Evolutionary conservation across 2,888 invertebrate genomes (phyloP).

Genomic region (Pogonocherus hispidulus): DNA sequence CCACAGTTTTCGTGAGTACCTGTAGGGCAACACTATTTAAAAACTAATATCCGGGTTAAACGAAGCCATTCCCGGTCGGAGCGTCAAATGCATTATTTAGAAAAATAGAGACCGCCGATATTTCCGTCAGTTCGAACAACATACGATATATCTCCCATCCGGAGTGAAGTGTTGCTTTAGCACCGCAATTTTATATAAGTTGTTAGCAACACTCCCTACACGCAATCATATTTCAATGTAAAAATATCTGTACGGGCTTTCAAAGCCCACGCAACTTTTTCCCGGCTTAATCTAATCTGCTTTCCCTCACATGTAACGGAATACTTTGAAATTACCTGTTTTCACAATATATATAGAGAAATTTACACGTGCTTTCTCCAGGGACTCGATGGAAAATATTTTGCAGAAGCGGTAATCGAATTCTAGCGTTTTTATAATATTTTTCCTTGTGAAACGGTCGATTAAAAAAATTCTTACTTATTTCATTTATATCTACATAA

Average conservation of each 20-base stretch:
- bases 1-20: too few relatives aligned
- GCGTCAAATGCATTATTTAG: too few relatives aligned
- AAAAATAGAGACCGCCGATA: conserved; percentile 2
- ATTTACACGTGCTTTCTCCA: conserved; percentile 13
- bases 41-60: too few relatives aligned
- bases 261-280: conserved; percentile 16
- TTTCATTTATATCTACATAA: too few relatives aligned
- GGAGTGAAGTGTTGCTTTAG: conserved; percentile 1
- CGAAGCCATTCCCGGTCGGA: too few relatives aligned
- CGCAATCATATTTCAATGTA: conserved; percentile 28
- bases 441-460: neutral
- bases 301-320: conserved; percentile 16
- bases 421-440: neutral
- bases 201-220: conserved; percentile 12
- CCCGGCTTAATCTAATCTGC: conserved; percentile 20
- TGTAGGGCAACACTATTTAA: too few relatives aligned
- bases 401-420: neutral
- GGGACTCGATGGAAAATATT: neutral
- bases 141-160: neutral
- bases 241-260: conserved; percentile 17
- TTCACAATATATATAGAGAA: conserved; percentile 20
- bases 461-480: neutral
- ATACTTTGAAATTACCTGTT: conserved; percentile 18
- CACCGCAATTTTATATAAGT: conserved; percentile 9
- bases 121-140: neutral